phyloP scores from a whole-genome alignment of 2,888 invertebrate genomes.

The Melanostoma scalare region DNA sequence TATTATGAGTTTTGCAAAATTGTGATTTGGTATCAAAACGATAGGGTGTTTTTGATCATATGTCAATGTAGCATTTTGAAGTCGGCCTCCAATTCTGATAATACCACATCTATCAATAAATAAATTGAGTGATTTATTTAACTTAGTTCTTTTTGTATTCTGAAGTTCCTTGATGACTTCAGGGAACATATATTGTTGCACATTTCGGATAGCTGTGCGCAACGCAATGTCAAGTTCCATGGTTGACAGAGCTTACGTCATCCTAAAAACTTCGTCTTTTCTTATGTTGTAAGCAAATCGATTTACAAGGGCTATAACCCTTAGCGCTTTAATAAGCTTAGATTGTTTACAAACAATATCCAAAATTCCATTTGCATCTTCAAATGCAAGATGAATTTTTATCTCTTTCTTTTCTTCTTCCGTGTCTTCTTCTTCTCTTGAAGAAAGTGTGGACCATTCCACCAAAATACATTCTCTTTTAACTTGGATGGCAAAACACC shows the following conservation, averaged over 20 bases:
- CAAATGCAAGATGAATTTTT: neutral
- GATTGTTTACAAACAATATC: neutral
- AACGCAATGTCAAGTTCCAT: neutral
- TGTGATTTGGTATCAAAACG: neutral
- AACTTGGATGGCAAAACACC: neutral
- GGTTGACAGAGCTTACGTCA: neutral
- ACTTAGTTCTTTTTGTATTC: neutral
- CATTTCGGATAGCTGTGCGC: neutral
- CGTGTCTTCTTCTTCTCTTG: neutral
- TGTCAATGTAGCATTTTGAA: slow-evolving; percentile 4
- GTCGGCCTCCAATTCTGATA: slow-evolving; percentile 10
- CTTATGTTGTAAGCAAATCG: neutral
- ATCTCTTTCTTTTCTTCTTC: neutral
- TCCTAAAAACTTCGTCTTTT: neutral
- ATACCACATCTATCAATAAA: slow-evolving; percentile 10
- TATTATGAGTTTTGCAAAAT: slow-evolving; percentile 1
- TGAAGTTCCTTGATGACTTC: neutral
- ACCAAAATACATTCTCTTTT: neutral
- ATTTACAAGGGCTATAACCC: neutral
- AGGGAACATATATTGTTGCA: too few species aligned
- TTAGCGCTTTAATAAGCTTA: neutral
- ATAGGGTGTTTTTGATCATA: slow-evolving; percentile 8
- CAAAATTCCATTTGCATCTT: neutral
- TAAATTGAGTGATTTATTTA: neutral
- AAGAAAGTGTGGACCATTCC: neutral